A percentile compares a stretch with the other conserved stretches of the same genome.
These are phyloP conservation scores for Smithornis capensis DNA, from an alignment of 2,113 vertebrate genomes.

Conservation along the genomic window DNA sequence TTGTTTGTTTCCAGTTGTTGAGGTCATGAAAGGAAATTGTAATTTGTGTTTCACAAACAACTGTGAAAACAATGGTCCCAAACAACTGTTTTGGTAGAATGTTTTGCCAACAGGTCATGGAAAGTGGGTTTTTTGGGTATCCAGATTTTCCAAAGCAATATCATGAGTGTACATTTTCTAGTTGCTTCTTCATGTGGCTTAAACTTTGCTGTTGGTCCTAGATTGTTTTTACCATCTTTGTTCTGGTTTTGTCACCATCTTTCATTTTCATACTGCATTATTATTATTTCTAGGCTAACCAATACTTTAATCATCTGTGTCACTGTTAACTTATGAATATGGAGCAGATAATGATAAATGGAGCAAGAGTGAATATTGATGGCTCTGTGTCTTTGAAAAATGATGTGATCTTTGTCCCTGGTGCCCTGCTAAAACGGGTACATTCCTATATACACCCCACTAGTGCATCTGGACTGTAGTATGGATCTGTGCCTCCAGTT, in stretches of 20 bases:
- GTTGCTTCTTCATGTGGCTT: background rate
- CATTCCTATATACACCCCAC: background rate
- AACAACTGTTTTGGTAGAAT: background rate
- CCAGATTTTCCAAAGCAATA: background rate
- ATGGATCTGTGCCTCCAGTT: background rate
- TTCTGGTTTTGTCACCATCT: slow-evolving; percentile 56
- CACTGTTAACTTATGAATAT: slow-evolving; percentile 68
- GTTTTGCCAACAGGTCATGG: background rate
- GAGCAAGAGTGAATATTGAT: slow-evolving; percentile 64
- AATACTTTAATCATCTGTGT: slow-evolving; percentile 67
- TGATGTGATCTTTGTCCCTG: slow-evolving; percentile 36
- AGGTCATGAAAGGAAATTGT: background rate
- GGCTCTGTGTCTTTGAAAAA: slow-evolving; percentile 48
- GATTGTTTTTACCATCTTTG: slow-evolving; percentile 26
- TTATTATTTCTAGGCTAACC: slow-evolving; percentile 68
- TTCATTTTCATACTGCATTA: slow-evolving; percentile 57
- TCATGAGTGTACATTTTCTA: background rate
- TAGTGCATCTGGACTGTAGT: background rate
- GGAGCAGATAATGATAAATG: slow-evolving; percentile 63
- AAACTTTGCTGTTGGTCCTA: background rate
- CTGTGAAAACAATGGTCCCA: no score
- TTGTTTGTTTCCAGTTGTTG: background rate
- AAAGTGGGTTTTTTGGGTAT: background rate
- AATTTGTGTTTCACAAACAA: background rate
- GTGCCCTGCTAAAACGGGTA: slow-evolving; percentile 22